phyloP scores from a whole-genome alignment of 2,797 vertebrate species.

The Clamator glandarius region DNA sequence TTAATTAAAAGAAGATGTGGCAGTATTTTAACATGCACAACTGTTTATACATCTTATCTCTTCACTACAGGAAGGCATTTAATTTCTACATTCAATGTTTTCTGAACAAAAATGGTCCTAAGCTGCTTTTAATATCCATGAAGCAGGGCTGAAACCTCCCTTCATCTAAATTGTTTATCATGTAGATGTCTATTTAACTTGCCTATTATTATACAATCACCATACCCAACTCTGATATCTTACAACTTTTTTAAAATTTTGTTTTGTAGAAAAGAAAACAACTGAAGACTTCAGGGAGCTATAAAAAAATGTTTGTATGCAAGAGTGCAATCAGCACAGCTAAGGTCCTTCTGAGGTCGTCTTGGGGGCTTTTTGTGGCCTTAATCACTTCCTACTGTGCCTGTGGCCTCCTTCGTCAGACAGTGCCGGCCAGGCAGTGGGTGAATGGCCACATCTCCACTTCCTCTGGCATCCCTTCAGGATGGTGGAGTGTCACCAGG shows the following conservation, averaged over 20 bases:
- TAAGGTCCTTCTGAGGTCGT: neutral
- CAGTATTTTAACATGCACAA: neutral
- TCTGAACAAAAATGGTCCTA: neutral
- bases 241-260: neutral
- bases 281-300: neutral
- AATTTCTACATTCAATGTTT: neutral
- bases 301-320: neutral
- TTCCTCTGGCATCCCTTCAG: neutral
- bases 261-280: neutral
- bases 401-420: neutral
- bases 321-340: neutral
- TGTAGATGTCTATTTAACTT: neutral
- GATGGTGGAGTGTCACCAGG: neutral
- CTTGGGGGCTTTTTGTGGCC: neutral
- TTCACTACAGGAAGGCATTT: neutral
- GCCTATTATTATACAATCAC: neutral
- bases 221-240: neutral
- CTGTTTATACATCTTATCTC: neutral
- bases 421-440: neutral
- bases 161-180: neutral
- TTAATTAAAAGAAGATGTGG: conserved; percentile 37
- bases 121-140: neutral
- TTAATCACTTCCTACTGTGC: conserved; percentile 31
- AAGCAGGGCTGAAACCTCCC: neutral
- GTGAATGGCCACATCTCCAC: neutral